These are phyloP conservation scores for Coregonus ussuriensis DNA, from an alignment of 2,797 vertebrate genomes.

Conservation along the genomic window DNA sequence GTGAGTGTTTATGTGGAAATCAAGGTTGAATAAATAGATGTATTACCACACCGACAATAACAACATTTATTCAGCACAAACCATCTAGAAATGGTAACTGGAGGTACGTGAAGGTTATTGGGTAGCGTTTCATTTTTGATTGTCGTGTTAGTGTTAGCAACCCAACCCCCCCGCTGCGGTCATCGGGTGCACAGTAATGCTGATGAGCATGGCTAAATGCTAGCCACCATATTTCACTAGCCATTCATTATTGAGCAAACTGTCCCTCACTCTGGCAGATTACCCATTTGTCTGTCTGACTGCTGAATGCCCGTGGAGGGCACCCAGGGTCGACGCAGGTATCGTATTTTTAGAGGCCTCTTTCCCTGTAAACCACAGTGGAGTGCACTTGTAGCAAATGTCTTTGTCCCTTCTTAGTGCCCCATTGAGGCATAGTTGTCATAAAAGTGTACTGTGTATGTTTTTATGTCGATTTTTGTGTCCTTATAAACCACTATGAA, in stretches of 20 bases:
- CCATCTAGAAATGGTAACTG: background rate
- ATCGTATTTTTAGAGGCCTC: background rate
- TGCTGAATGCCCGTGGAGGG: background rate
- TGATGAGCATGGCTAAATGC: constrained; percentile 64
- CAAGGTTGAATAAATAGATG: background rate
- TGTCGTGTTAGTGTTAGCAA: constrained; percentile 5
- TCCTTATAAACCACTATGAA: background rate
- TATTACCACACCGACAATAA: background rate
- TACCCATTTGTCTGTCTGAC: constrained; percentile 43
- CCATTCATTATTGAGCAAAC: constrained; percentile 69
- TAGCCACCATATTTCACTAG: constrained; percentile 50
- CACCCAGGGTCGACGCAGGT: background rate
- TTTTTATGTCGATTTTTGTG: background rate
- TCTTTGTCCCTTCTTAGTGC: background rate
- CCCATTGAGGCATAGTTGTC: background rate
- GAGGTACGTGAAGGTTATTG: background rate
- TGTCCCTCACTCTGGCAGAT: constrained; percentile 59
- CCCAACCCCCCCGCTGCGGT: constrained; percentile 33
- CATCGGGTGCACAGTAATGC: constrained; percentile 68
- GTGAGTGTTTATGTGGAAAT: constrained; percentile 24
- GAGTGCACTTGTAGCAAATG: background rate
- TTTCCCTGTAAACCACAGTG: background rate
- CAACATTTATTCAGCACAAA: background rate
- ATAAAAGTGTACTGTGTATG: background rate
- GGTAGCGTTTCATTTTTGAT: constrained; percentile 24